Evolutionary conservation across 2,888 invertebrate species (phyloP).

Genomic region (Calameuta idolon): DNA sequence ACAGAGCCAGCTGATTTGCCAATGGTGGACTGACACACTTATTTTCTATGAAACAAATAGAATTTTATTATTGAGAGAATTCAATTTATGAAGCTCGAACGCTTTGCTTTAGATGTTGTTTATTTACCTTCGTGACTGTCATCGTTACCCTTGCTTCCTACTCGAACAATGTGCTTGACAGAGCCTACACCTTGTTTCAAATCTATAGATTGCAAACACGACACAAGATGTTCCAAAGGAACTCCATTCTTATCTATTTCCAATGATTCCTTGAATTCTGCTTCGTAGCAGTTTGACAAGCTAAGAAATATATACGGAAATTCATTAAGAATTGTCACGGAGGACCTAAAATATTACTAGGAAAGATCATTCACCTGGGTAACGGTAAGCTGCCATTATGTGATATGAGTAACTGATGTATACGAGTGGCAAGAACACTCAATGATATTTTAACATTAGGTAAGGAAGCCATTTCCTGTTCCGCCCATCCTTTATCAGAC

Average conservation of each 20-base stretch:
- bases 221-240: constrained; percentile 89
- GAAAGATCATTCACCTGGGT: constrained; percentile 74
- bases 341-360: constrained; percentile 31
- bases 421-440: constrained; percentile 74
- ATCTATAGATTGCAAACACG: constrained; percentile 82
- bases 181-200: constrained; percentile 69
- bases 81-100: not conserved
- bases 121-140: constrained; percentile 58
- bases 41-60: constrained; percentile 44
- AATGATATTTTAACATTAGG: constrained; percentile 74
- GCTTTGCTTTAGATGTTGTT: not conserved
- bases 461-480: constrained; percentile 76
- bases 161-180: constrained; percentile 71
- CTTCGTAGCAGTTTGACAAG: constrained; percentile 84
- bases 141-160: constrained; percentile 53
- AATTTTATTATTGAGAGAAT: constrained; percentile 2
- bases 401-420: constrained; percentile 76
- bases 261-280: constrained; percentile 75
- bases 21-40: constrained; percentile 76
- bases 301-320: constrained; percentile 66
- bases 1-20: constrained; percentile 80
- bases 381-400: constrained; percentile 85
- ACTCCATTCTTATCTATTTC: constrained; percentile 80
- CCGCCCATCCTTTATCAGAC: constrained; percentile 78
- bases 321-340: not conserved